phyloP scores from a whole-genome alignment of 1,140 invertebrate species.

The Heliconius himera region DNA sequence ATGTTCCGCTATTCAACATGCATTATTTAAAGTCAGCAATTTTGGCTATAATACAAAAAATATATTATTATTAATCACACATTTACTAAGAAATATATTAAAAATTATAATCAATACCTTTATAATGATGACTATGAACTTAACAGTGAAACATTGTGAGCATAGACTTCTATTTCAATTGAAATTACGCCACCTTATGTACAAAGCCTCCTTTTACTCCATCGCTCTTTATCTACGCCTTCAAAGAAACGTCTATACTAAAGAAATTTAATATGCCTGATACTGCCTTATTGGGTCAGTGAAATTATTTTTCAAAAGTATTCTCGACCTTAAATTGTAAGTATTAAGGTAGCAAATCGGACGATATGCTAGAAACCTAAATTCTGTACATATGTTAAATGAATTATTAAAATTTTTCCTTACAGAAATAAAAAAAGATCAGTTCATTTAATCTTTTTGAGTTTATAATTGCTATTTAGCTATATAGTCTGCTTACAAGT shows the following conservation, averaged over 20 bases:
- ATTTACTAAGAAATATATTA: no score
- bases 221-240: conserved; percentile 37
- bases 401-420: neutral
- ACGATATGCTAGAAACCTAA: neutral
- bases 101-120: neutral
- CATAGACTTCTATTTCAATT: conserved; percentile 2
- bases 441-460: neutral
- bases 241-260: conserved; percentile 36
- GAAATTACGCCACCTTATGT: conserved; percentile 20
- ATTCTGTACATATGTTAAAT: neutral
- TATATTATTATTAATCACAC: no score
- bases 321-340: neutral
- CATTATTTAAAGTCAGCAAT: no score
- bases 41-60: no score
- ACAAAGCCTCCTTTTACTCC: conserved; percentile 21
- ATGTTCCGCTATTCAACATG: no score
- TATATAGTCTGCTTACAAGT: neutral
- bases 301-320: neutral
- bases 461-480: neutral
- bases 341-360: neutral
- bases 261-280: conserved; percentile 44
- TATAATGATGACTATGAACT: neutral
- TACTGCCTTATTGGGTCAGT: conserved; percentile 37
- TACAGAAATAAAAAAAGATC: neutral
- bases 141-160: neutral